These are phyloP conservation scores for Silurus meridionalis DNA, from an alignment of 2,113 vertebrate species.

Conservation along the genomic window DNA sequence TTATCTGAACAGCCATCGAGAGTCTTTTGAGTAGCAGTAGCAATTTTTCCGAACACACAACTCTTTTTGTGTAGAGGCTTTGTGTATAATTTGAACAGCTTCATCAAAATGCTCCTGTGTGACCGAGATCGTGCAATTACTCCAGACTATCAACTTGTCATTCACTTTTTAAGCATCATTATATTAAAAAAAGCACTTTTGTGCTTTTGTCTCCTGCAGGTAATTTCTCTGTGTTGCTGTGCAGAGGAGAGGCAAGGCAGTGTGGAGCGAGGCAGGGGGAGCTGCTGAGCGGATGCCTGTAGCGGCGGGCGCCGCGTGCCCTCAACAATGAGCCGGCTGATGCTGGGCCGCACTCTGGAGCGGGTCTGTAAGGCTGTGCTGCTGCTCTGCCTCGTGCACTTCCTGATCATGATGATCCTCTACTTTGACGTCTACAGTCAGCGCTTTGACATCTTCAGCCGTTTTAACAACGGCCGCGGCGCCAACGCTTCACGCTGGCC, in stretches of 20 bases:
- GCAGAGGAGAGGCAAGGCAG: slow-evolving; percentile 2
- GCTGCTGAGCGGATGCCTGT: slow-evolving; percentile 64
- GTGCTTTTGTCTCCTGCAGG: slow-evolving; percentile 40
- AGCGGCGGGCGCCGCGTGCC: slow-evolving; percentile 59
- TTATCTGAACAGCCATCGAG: neutral
- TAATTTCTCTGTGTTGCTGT: slow-evolving; percentile 14
- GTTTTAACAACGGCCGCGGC: slow-evolving; percentile 87
- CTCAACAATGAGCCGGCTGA: slow-evolving; percentile 97
- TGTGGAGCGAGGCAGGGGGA: neutral
- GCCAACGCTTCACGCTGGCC: slow-evolving; percentile 75
- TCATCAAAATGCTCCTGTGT: neutral
- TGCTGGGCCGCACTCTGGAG: slow-evolving; percentile 97
- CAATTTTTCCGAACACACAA: neutral
- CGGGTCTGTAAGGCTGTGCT: slow-evolving; percentile 98
- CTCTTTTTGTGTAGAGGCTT: neutral
- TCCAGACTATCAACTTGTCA: neutral
- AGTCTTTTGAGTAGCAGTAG: neutral
- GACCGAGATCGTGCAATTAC: neutral
- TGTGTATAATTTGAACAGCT: neutral
- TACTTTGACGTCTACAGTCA: slow-evolving; percentile 97
- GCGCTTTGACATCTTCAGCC: slow-evolving; percentile 96
- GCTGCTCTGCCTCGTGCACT: slow-evolving; percentile 95
- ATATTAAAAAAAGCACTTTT: neutral
- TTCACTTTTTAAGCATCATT: slow-evolving; percentile 3
- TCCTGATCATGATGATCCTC: slow-evolving; percentile 96